Conservation (phyloP, 2,888 invertebrate genomes). For the Blastobasis lacticolella region DNA sequence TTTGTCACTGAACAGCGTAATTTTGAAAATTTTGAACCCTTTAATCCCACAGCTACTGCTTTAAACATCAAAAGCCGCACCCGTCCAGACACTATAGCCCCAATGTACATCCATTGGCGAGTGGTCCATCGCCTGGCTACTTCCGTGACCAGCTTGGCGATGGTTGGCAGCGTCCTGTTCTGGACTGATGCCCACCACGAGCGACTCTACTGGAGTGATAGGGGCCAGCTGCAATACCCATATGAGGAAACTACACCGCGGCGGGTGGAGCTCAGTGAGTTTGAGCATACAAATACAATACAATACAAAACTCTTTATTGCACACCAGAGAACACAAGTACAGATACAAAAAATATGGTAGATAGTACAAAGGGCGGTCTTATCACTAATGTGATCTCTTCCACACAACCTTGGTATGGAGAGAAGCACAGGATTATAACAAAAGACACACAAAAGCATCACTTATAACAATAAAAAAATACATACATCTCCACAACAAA, state of each 20-base stretch:
- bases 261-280: conserved; percentile 45
- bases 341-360: no score
- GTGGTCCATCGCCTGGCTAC: conserved; percentile 57
- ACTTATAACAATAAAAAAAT: no score
- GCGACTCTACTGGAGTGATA: conserved; percentile 70
- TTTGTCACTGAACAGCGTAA: no score
- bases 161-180: conserved; percentile 78
- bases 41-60: neutral
- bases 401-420: no score
- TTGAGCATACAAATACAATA: no score
- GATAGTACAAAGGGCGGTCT: no score
- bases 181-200: conserved; percentile 78
- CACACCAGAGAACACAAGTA: no score
- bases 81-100: conserved; percentile 39
- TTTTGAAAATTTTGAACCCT: neutral
- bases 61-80: neutral
- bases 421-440: no score
- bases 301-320: no score
- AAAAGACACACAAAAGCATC: no score
- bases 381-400: no score
- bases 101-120: conserved; percentile 27
- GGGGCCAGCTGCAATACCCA: conserved; percentile 7
- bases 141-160: conserved; percentile 73
- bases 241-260: conserved; percentile 34
- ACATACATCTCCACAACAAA: no score